Percentiles rank a stretch among this genome's conserved stretches.
Evolutionary conservation across 2,888 invertebrate genomes (phyloP).

Genomic region (Lepidonotus clava): DNA sequence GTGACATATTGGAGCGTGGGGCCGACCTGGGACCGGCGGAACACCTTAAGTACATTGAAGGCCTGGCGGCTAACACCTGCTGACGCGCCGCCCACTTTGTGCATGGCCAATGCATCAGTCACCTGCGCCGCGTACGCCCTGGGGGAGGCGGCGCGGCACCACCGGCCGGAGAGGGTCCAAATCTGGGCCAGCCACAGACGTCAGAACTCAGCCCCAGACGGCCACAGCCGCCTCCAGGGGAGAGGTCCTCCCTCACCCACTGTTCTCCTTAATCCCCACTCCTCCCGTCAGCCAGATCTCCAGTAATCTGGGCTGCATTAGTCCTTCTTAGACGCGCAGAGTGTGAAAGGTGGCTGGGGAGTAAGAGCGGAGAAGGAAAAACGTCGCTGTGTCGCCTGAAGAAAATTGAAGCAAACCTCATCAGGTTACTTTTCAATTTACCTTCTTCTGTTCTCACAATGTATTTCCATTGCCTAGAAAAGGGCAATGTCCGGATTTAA

Average conservation of each 20-base stretch:
- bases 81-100: conserved; percentile 40
- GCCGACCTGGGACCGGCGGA: background rate
- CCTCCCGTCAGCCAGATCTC: background rate
- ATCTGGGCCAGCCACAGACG: background rate
- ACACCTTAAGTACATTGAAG: conserved; percentile 33
- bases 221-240: background rate
- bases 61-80: conserved; percentile 40
- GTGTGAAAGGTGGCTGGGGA: background rate
- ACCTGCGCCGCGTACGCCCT: background rate
- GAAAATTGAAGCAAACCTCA: too few relatives aligned
- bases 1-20: conserved; percentile 24
- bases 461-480: too few relatives aligned
- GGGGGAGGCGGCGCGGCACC: background rate
- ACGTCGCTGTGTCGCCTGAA: too few relatives aligned
- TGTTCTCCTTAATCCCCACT: background rate
- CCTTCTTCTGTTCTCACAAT: too few relatives aligned
- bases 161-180: background rate
- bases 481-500: too few relatives aligned
- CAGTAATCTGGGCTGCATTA: background rate
- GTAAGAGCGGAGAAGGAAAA: too few relatives aligned
- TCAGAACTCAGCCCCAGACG: background rate
- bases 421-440: too few relatives aligned
- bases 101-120: background rate
- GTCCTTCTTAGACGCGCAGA: background rate
- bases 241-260: background rate